phyloP scores from a whole-genome alignment of 2,888 invertebrate species.

The Melanotus villosus region DNA sequence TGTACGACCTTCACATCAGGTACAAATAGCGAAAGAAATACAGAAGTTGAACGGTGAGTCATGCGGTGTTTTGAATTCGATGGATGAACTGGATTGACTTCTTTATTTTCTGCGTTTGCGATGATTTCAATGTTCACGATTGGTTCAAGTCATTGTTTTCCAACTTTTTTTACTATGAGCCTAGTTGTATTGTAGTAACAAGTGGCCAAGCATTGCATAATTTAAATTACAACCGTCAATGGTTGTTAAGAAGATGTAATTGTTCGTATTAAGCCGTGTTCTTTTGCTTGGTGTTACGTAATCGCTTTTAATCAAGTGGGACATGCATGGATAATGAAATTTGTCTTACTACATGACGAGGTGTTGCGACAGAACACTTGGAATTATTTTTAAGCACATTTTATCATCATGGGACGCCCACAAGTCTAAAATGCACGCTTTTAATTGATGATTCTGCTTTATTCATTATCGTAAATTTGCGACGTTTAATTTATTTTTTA shows the following conservation, averaged over 20 bases:
- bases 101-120: neutral
- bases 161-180: neutral
- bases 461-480: neutral
- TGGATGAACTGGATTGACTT: neutral
- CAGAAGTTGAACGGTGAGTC: neutral
- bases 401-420: too few relatives aligned
- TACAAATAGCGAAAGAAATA: neutral
- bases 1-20: slow-evolving; percentile 21
- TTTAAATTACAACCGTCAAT: too few relatives aligned
- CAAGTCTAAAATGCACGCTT: too few relatives aligned
- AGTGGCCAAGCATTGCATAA: too few relatives aligned
- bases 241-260: neutral
- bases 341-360: neutral
- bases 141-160: too few relatives aligned
- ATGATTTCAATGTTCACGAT: too few relatives aligned
- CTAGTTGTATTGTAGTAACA: too few relatives aligned
- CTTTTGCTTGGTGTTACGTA: neutral
- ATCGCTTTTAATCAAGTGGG: neutral
- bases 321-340: slow-evolving; percentile 2
- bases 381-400: too few relatives aligned
- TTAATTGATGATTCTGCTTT: too few relatives aligned
- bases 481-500: neutral
- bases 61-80: slow-evolving; percentile 12
- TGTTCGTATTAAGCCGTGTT: neutral
- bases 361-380: too few relatives aligned